Conservation (phyloP, 1,140 invertebrate genomes). For the Dysdera silvatica region DNA sequence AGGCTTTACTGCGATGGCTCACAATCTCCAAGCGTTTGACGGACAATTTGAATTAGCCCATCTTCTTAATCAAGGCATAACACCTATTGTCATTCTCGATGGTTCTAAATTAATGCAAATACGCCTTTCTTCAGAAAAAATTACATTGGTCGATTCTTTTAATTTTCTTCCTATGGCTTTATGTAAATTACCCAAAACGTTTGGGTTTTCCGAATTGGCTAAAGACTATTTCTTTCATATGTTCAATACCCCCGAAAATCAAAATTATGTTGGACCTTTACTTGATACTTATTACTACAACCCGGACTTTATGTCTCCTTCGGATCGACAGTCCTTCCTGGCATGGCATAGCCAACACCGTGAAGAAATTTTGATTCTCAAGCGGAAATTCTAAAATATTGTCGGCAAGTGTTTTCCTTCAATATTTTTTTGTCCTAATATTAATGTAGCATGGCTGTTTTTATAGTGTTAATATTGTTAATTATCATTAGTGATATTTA, state of each 20-base stretch:
- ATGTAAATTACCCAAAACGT: neutral
- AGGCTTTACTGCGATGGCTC: neutral
- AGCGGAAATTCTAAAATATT: neutral
- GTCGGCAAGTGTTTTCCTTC: neutral
- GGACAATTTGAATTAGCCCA: neutral
- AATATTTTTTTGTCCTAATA: neutral
- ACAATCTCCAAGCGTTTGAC: neutral
- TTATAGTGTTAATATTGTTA: too few species aligned
- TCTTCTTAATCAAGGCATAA: neutral
- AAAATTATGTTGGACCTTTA: neutral
- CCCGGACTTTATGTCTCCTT: constrained; percentile 5
- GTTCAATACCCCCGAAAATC: neutral
- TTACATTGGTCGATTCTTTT: constrained; percentile 2
- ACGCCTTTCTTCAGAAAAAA: neutral
- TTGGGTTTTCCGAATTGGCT: neutral
- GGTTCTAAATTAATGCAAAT: neutral
- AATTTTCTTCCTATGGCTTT: constrained; percentile 2
- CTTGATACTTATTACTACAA: neutral
- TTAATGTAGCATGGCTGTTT: neutral
- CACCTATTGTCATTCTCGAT: neutral
- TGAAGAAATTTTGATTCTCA: neutral
- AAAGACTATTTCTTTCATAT: constrained; percentile 16
- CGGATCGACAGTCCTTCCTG: constrained; percentile 4
- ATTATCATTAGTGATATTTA: too few species aligned
- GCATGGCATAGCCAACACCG: constrained; percentile 11